These are phyloP conservation scores for Campylorhamphus procurvoides DNA, from an alignment of 2,113 vertebrate species.

Conservation along the genomic window DNA sequence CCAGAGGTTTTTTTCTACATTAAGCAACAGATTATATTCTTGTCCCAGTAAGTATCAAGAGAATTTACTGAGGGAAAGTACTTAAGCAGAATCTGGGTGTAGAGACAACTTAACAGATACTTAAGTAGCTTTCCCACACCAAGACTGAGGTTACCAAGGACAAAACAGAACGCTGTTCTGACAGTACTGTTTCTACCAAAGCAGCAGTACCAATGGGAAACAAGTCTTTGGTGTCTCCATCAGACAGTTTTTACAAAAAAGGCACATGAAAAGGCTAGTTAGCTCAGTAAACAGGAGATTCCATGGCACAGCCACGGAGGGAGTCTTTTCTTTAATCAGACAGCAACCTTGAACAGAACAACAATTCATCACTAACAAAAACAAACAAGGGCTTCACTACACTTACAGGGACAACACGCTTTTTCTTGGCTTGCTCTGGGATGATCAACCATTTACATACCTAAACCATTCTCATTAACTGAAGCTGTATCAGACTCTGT, in stretches of 20 bases:
- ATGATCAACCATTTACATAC: constrained; percentile 76
- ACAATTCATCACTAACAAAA: not conserved
- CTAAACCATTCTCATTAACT: constrained; percentile 95
- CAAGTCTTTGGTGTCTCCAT: not conserved
- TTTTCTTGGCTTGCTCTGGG: not conserved
- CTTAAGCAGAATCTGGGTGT: not conserved
- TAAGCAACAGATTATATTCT: not conserved
- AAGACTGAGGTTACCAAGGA: not conserved
- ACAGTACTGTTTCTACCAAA: not conserved
- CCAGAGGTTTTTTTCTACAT: not conserved
- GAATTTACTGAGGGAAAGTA: constrained; percentile 11
- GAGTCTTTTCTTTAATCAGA: constrained; percentile 21
- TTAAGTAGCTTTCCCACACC: constrained; percentile 6
- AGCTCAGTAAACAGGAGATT: constrained; percentile 17
- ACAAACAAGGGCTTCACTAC: not conserved
- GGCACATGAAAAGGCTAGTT: not conserved
- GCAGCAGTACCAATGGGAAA: not conserved
- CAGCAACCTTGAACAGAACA: constrained; percentile 11
- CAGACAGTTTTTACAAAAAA: constrained; percentile 20
- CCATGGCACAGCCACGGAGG: not conserved
- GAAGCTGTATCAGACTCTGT: constrained; percentile 97
- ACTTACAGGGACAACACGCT: not conserved
- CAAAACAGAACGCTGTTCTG: not conserved
- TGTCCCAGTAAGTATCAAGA: not conserved
- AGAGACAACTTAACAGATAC: constrained; percentile 2